Evolutionary conservation across 2,113 vertebrate species (phyloP).

Genomic region (Paracanthobrama guichenoti): DNA sequence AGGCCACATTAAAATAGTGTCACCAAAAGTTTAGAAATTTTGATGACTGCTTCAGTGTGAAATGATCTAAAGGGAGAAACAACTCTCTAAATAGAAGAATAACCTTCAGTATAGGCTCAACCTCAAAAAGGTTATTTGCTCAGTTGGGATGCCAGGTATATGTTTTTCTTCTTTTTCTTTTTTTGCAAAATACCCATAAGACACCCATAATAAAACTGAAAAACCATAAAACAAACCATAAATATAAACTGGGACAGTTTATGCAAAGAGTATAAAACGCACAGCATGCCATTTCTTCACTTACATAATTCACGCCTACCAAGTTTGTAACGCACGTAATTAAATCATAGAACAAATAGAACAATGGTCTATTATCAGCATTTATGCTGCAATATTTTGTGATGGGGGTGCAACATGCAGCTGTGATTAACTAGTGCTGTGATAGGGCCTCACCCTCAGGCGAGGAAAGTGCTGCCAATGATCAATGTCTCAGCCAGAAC

Average conservation of each 20-base stretch:
- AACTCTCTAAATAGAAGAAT: neutral
- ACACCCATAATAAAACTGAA: too few relatives aligned
- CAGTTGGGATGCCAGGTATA: neutral
- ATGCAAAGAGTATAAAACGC: neutral
- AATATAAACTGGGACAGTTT: neutral
- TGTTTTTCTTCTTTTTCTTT: neutral
- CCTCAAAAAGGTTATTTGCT: neutral
- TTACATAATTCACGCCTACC: neutral
- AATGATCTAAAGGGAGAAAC: neutral
- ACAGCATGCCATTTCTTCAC: neutral
- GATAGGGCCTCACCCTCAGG: constrained; percentile 24
- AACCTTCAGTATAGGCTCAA: neutral
- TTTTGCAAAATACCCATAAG: too few relatives aligned
- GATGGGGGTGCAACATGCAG: neutral
- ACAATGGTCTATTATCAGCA: neutral
- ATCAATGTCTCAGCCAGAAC: constrained; percentile 31
- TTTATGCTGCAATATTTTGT: neutral
- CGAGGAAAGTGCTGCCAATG: constrained; percentile 28
- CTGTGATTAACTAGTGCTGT: constrained; percentile 16
- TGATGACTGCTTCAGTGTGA: neutral
- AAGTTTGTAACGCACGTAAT: neutral
- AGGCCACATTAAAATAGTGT: too few relatives aligned
- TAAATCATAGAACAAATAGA: constrained; percentile 7
- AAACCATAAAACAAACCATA: neutral
- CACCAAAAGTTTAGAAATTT: neutral